Conservation (phyloP, 2,797 vertebrate species). For the Babyrousa celebensis region DNA sequence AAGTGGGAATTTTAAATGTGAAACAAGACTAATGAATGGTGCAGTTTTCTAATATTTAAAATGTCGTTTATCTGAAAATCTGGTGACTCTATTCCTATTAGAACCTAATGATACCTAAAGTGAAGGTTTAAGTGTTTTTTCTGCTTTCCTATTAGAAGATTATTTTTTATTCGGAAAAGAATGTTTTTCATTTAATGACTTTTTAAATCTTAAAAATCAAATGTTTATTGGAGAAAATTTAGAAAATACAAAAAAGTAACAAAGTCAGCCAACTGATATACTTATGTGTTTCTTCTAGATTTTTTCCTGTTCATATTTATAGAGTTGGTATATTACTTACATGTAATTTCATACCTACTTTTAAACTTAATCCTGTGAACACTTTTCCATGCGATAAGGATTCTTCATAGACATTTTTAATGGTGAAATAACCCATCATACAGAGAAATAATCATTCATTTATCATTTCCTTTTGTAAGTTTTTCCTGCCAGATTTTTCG, state of each 20-base stretch:
- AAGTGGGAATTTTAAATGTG: slow-evolving; percentile 46
- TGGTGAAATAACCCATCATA: slow-evolving; percentile 5
- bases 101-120: slow-evolving; percentile 49
- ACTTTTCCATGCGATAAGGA: slow-evolving; percentile 7
- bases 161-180: slow-evolving; percentile 65
- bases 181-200: slow-evolving; percentile 45
- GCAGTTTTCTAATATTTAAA: slow-evolving; percentile 42
- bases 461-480: slow-evolving; percentile 28
- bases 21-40: slow-evolving; percentile 8
- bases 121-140: slow-evolving; percentile 32
- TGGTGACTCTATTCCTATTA: slow-evolving; percentile 37
- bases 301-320: neutral
- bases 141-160: slow-evolving; percentile 62
- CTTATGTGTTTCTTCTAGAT: slow-evolving; percentile 3
- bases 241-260: slow-evolving; percentile 43
- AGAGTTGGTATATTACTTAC: slow-evolving; percentile 5
- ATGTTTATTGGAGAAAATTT: slow-evolving; percentile 57
- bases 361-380: slow-evolving; percentile 21
- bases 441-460: slow-evolving; percentile 47
- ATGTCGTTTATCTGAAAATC: slow-evolving; percentile 38
- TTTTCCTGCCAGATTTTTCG: slow-evolving; percentile 41
- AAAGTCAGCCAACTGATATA: slow-evolving; percentile 34
- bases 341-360: neutral
- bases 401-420: slow-evolving; percentile 55
- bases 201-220: slow-evolving; percentile 69